These are phyloP conservation scores for Brachyrhaphis roseni DNA, from an alignment of 2,797 vertebrate genomes.

Conservation along the genomic window DNA sequence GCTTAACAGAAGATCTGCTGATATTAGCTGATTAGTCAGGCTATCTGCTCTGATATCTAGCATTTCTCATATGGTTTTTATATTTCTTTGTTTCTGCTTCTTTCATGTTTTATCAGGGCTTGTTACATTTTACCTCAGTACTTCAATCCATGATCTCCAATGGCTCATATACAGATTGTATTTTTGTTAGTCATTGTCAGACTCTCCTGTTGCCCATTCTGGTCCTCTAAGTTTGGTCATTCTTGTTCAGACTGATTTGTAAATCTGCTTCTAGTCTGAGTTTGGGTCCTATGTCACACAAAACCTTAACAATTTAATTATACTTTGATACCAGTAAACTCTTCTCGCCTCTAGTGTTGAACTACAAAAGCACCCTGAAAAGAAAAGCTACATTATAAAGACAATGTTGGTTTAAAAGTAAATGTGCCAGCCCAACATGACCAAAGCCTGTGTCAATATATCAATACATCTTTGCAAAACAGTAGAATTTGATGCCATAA, in stretches of 20 bases:
- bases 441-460: neutral
- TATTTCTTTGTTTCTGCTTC: too few species aligned
- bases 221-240: neutral
- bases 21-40: neutral
- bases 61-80: neutral
- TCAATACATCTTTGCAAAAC: neutral
- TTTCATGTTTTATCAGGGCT: too few species aligned
- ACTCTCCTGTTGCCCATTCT: neutral
- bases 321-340: neutral
- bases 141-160: neutral
- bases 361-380: neutral
- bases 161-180: neutral
- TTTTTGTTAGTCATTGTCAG: neutral
- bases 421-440: neutral
- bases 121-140: neutral
- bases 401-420: neutral
- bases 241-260: neutral
- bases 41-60: neutral
- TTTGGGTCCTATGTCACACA: neutral
- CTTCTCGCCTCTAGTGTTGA: too few species aligned
- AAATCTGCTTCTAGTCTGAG: neutral
- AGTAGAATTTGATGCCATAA: neutral
- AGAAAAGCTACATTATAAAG: neutral
- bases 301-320: neutral
- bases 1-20: neutral